A percentile compares a stretch with the other conserved stretches of the same genome.
Conservation (phyloP, 1,140 invertebrate species). For the Ruditapes philippinarum region DNA sequence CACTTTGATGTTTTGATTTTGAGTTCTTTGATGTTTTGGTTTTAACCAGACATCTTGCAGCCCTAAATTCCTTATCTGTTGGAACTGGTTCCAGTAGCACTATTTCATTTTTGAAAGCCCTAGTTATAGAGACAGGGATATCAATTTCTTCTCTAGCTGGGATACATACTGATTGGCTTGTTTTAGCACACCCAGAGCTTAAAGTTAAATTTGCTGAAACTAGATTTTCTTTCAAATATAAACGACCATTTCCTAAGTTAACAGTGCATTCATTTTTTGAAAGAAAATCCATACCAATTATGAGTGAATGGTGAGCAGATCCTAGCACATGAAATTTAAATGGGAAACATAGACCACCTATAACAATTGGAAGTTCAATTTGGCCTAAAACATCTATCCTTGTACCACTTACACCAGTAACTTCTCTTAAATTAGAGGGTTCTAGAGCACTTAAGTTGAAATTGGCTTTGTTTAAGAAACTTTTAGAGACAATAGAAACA, state of each 20-base stretch:
- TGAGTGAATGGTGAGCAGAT: slow-evolving; percentile 36
- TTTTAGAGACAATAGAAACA: slow-evolving; percentile 8
- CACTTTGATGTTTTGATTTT: neutral
- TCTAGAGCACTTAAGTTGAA: neutral
- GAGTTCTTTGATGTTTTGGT: neutral
- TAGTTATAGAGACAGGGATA: slow-evolving; percentile 12
- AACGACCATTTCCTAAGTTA: neutral
- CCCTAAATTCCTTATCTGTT: neutral
- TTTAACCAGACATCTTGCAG: slow-evolving; percentile 27
- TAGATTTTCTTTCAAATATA: neutral
- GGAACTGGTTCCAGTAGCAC: slow-evolving; percentile 30
- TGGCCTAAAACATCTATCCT: slow-evolving; percentile 30
- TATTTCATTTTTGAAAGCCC: slow-evolving; percentile 3
- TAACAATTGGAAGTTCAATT: slow-evolving; percentile 26
- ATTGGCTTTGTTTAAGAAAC: slow-evolving; percentile 24
- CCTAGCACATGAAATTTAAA: slow-evolving; percentile 37
- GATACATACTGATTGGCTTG: neutral
- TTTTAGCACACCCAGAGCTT: slow-evolving; percentile 30
- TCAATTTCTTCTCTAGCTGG: neutral
- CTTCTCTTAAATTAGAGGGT: neutral
- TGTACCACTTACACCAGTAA: slow-evolving; percentile 42
- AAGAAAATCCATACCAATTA: slow-evolving; percentile 59
- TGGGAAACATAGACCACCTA: slow-evolving; percentile 6
- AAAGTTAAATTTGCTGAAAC: neutral
- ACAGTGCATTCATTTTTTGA: slow-evolving; percentile 8